Evolutionary conservation across 2,888 invertebrate species (phyloP).

Genomic region (Pinctada fucata): DNA sequence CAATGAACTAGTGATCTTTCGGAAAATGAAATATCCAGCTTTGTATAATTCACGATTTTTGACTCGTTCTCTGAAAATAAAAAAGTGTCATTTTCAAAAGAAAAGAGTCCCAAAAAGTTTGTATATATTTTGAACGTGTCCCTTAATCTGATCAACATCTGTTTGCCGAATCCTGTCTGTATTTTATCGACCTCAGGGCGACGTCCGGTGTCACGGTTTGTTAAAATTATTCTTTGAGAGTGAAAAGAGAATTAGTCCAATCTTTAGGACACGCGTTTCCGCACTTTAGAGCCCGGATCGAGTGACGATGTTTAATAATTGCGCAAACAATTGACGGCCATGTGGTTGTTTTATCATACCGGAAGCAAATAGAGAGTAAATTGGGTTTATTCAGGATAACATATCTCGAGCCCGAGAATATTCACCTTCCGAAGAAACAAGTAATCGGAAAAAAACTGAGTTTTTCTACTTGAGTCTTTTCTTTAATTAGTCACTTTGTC

Average conservation of each 20-base stretch:
- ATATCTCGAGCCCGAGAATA: constrained; percentile 20
- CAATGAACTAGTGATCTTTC: too few relatives aligned
- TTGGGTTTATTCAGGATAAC: constrained; percentile 38
- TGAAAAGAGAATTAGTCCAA: constrained; percentile 17
- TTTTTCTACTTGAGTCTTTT: constrained; percentile 34
- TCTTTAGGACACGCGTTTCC: constrained; percentile 44
- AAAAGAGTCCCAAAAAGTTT: too few relatives aligned
- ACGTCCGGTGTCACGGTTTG: not conserved
- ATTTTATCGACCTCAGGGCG: too few relatives aligned
- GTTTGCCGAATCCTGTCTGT: too few relatives aligned
- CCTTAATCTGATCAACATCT: too few relatives aligned
- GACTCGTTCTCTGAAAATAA: too few relatives aligned
- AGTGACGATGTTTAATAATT: constrained; percentile 35
- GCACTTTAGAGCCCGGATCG: constrained; percentile 33
- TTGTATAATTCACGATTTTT: too few relatives aligned
- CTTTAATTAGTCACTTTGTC: constrained; percentile 40
- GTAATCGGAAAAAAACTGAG: constrained; percentile 38
- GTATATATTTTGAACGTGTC: too few relatives aligned
- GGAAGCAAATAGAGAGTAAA: constrained; percentile 43
- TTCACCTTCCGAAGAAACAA: constrained; percentile 33
- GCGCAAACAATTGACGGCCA: constrained; percentile 26
- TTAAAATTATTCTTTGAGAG: not conserved
- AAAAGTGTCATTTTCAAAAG: too few relatives aligned
- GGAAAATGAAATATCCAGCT: too few relatives aligned
- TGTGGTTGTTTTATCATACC: constrained; percentile 28